A percentile compares a stretch with the other conserved stretches of the same genome.
phyloP scores from a whole-genome alignment of 2,113 vertebrate genomes.

The Helogale parvula region DNA sequence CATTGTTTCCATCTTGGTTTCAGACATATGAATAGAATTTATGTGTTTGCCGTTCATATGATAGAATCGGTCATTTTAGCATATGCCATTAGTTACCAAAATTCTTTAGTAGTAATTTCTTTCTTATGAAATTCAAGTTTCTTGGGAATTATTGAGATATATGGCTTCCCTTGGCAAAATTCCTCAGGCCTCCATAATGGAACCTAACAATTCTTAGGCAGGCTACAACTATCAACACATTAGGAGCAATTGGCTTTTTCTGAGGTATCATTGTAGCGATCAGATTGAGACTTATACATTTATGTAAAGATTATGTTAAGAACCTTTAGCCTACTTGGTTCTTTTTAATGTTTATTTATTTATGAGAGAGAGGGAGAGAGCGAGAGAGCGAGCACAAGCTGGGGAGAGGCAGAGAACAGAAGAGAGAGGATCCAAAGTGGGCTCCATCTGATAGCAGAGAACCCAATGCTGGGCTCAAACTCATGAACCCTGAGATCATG shows the following conservation, averaged over 20 bases:
- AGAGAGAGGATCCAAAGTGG: no score
- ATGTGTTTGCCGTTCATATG: neutral
- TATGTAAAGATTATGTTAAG: neutral
- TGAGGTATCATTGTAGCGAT: neutral
- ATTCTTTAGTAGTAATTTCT: neutral
- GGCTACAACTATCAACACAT: neutral
- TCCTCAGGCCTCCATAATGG: neutral
- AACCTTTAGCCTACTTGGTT: neutral
- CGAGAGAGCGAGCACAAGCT: no score
- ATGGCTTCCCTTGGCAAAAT: neutral
- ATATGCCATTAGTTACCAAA: neutral
- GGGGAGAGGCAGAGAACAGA: no score
- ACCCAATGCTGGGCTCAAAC: no score
- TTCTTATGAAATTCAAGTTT: neutral
- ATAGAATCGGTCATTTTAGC: neutral
- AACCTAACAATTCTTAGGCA: neutral
- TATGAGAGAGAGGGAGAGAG: no score
- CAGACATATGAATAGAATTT: neutral
- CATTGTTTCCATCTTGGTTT: neutral
- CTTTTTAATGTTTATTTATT: neutral
- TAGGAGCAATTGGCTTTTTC: neutral
- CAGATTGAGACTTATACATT: neutral
- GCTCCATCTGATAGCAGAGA: no score
- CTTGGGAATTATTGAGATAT: neutral
- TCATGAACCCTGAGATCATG: no score